Base-by-base conservation (phyloP, 2,888 invertebrate genomes). In the Catonia carolina region DNA sequence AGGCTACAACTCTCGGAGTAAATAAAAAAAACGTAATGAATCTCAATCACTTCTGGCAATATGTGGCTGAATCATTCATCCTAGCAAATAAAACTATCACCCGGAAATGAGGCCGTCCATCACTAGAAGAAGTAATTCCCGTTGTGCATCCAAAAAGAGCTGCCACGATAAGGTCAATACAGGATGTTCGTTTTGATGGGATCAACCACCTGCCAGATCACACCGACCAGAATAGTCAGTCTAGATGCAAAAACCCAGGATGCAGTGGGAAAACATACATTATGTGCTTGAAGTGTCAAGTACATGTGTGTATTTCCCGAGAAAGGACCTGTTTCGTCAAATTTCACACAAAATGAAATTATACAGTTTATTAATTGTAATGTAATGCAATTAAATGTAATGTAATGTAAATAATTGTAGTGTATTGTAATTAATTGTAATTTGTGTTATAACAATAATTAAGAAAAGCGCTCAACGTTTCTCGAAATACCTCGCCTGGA, bases 31-130 rank as follows among this genome's bases (percentile, higher is more conserved):
- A 56, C 14, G 41, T 52, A 23, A 27, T 55, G 53, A 53, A 60
- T 31, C 48, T 60, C 10, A 36, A 58, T 14, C 58, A 60, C 31
- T 58, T 60, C 42, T 36, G 58, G 7, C 37, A 35, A 17, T 33
- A 57, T 14, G 12, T 60, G 20, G 54, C 53, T 4, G 27, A 50
- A 27, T 39, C 52, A 15, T 33, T 60, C 12, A 60, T 57, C 23
- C n/a, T 54, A 18, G 47, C 23, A 22, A 53, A 33, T 31, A 58
- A 35, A 47, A n/a, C 41, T n/a, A 20, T 23, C n/a, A 39, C 15
- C 22, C 15, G 15, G 17, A 56, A 50, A 50, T 53, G 53, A 37
- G 53, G 42, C n/a, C 23, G 53, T 18, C 59, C 36, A 45, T 49
- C 36, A 39, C n/a, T n/a, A n/a, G 39, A 15, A 36, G 53, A 53